A percentile compares a stretch with the other conserved stretches of the same genome.
These are phyloP conservation scores for Alethe diademata DNA, from an alignment of 2,113 vertebrate genomes.

Conservation along the genomic window DNA sequence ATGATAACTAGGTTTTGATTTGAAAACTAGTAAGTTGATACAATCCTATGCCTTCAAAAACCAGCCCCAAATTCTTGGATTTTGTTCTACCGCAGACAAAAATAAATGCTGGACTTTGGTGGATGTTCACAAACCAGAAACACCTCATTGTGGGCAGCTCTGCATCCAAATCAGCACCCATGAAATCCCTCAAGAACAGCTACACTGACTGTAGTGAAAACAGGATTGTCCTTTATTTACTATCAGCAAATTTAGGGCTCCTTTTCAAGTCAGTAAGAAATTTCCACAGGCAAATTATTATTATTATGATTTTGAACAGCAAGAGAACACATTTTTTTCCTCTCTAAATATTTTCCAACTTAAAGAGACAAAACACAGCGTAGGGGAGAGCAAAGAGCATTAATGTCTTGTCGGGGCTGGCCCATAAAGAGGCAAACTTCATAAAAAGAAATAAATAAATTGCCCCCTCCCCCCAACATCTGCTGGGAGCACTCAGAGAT, in stretches of 20 bases:
- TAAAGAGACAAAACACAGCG: background rate
- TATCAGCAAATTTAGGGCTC: conserved; percentile 26
- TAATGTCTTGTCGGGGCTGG: background rate
- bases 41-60: background rate
- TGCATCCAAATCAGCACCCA: background rate
- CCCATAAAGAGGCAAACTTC: conserved; percentile 28
- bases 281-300: conserved; percentile 19
- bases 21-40: background rate
- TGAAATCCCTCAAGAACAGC: background rate
- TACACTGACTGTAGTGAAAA: background rate
- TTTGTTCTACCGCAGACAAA: background rate
- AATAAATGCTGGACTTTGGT: background rate
- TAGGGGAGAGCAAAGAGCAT: background rate
- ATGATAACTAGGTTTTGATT: background rate
- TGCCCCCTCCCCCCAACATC: conserved; percentile 50
- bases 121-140: background rate
- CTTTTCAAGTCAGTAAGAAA: conserved; percentile 1
- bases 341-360: conserved; percentile 1
- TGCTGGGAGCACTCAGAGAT: conserved; percentile 50
- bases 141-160: background rate
- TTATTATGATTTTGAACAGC: conserved; percentile 16
- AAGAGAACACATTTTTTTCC: background rate
- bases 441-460: background rate
- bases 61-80: rapidly evolving
- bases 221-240: background rate